Conservation (phyloP, 2,113 vertebrate genomes). For the Neodon shergylaensis region DNA sequence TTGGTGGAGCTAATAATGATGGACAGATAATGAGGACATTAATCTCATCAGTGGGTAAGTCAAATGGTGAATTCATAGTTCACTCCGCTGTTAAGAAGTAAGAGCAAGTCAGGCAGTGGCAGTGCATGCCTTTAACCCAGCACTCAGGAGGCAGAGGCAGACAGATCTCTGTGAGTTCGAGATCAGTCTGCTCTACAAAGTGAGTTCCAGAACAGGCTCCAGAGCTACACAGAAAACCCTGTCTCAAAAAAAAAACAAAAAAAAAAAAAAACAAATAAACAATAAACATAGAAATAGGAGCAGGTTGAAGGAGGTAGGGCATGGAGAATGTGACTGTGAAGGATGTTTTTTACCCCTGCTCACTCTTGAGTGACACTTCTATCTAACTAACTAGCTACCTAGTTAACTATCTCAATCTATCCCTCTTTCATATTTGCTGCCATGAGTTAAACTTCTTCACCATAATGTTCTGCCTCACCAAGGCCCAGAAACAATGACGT, state of each 20-base stretch:
- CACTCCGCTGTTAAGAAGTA: not conserved
- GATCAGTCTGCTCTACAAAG: too few relatives aligned
- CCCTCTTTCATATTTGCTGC: not conserved
- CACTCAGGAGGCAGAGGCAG: too few relatives aligned
- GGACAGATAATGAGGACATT: not conserved
- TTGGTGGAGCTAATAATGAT: not conserved
- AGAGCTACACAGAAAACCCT: too few relatives aligned
- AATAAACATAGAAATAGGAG: not conserved
- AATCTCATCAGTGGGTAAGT: not conserved
- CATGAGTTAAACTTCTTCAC: not conserved
- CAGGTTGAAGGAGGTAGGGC: not conserved
- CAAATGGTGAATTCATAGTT: not conserved
- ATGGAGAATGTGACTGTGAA: not conserved
- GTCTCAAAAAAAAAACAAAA: too few relatives aligned
- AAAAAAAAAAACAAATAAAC: too few relatives aligned
- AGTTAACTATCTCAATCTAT: not conserved
- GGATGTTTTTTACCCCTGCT: not conserved
- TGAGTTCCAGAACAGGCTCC: too few relatives aligned
- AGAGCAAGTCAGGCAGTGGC: not conserved
- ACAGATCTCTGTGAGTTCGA: too few relatives aligned
- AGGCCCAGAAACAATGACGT: not conserved
- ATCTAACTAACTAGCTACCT: too few relatives aligned
- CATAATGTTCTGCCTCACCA: not conserved
- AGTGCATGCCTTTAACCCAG: too few relatives aligned
- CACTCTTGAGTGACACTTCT: not conserved